These are phyloP conservation scores for Lordiphosa mommai DNA, from an alignment of 1,140 invertebrate species.

Conservation along the genomic window DNA sequence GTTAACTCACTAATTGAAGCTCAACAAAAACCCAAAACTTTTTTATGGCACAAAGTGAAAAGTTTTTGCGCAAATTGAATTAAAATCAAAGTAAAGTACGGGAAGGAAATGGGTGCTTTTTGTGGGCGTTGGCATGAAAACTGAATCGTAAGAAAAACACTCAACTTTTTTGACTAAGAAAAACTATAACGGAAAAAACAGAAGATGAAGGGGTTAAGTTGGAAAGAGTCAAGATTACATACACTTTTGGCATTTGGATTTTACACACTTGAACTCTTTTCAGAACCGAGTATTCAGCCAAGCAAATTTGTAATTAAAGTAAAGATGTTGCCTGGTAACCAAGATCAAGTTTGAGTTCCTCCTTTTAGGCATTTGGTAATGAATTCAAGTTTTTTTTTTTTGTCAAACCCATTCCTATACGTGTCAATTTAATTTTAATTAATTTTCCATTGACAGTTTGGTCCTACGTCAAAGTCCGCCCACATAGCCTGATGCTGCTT, in stretches of 20 bases:
- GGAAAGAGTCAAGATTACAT: background rate
- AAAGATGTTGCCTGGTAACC: conserved; percentile 32
- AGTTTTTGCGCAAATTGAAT: conserved; percentile 51
- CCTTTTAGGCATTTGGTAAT: conserved; percentile 32
- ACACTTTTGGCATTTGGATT: too few species aligned
- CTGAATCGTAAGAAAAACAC: conserved; percentile 27
- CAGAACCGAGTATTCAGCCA: background rate
- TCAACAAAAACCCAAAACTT: conserved; percentile 3
- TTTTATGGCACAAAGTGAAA: conserved; percentile 23
- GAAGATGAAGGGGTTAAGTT: background rate
- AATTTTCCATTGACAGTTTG: conserved; percentile 47
- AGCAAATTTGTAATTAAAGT: conserved; percentile 15
- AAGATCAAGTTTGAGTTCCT: conserved; percentile 6
- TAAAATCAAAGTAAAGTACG: conserved; percentile 40
- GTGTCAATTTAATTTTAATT: conserved; percentile 40
- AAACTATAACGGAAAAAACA: conserved; percentile 2
- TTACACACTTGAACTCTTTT: too few species aligned
- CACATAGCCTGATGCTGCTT: conserved; percentile 6
- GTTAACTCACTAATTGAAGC: conserved; percentile 27
- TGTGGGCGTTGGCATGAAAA: conserved; percentile 30
- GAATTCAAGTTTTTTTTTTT: conserved; percentile 4
- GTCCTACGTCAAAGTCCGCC: conserved; percentile 18
- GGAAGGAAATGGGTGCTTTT: background rate
- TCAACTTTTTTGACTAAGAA: conserved; percentile 19
- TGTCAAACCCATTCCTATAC: conserved; percentile 2